A percentile compares a stretch with the other conserved stretches of the same genome.
Conservation (phyloP, 2,888 invertebrate genomes). For the Hydroisotoma schaefferi region DNA sequence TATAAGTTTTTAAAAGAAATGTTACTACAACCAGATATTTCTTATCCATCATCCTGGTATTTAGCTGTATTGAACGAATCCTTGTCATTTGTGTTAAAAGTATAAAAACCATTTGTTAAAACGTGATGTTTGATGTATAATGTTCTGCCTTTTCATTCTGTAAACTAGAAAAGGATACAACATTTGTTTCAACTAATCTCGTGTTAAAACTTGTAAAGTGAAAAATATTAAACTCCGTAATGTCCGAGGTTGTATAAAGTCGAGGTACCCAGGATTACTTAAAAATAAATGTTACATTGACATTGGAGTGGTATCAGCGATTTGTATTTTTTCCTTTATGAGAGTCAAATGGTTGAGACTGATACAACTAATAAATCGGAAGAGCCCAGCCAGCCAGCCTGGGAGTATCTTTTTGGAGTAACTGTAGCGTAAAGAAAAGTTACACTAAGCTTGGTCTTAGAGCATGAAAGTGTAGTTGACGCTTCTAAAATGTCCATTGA, state of each 20-base stretch:
- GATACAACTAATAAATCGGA: conserved; percentile 7
- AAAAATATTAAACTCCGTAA: conserved; percentile 3
- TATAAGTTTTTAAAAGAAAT: too few species aligned
- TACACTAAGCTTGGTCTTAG: conserved; percentile 9
- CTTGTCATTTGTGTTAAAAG: conserved; percentile 7
- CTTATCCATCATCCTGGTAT: too few species aligned
- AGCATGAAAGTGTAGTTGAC: conserved; percentile 8
- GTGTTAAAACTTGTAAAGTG: neutral
- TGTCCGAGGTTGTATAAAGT: too few species aligned
- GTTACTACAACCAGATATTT: too few species aligned
- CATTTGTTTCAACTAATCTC: neutral
- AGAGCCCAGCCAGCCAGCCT: conserved; percentile 2
- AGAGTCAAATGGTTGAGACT: too few species aligned
- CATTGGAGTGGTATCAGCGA: too few species aligned
- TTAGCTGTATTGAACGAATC: conserved; percentile 14
- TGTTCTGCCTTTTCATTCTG: neutral
- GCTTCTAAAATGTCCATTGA: conserved; percentile 4
- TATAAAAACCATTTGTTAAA: conserved; percentile 1
- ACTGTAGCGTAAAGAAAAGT: conserved; percentile 10
- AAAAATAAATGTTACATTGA: too few species aligned
- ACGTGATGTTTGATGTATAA: neutral
- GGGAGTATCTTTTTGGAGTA: neutral
- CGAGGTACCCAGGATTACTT: too few species aligned
- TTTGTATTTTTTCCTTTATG: neutral
- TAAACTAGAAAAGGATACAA: neutral